Base-by-base conservation (phyloP, 2,888 invertebrate genomes). In the Iphiclides podalirius region DNA sequence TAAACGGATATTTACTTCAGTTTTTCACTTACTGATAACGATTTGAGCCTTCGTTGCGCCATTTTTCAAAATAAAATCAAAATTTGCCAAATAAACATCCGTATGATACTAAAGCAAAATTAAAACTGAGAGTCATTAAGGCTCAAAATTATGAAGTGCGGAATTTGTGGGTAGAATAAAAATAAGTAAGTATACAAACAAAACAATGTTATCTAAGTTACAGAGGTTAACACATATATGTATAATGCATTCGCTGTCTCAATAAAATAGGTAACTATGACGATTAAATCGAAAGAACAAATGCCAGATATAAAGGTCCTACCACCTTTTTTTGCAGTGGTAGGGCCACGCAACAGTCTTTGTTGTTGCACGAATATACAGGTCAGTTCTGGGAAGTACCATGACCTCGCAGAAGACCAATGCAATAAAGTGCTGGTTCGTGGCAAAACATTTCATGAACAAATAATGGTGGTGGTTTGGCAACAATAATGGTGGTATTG, bases 191-290 rank as follows among this genome's bases (percentile, higher is more conserved):
- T 6, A 20, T 4, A 20, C 20, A 20, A 20, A 28, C 7, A 2
- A 28, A 20, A 49, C 53, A 13, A 53, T 53, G 44, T 53, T 51
- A 51, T 53, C 51, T 51, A 44, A 47, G 50, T 53, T 47, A 53
- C 47, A 53, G 44, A 53, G 47, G 45, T 53, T 51, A 31, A 51
- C 47, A 26, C 50, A 51, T 45, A 52, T 52, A n/a, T n/a, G n/a
- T n/a, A 52, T 48, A 52, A 52, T 52, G 44, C n/a, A 48, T 41
- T 48, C 49, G 49, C 39, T 53, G 53, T 53, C 40, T 53, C 46
- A 47, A 46, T 52, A 44, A 49, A 44, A 47, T 40, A 44, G 39
- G 41, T 50, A 39, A 49, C 34, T 45, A 52, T 44, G n/a, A n/a
- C n/a, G n/a, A n/a, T n/a, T n/a, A n/a, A n/a, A 45, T 45, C 45